A percentile compares a stretch with the other conserved stretches of the same genome.
Conservation (phyloP, 2,113 vertebrate genomes). For the Sylvicapra grimmia region DNA sequence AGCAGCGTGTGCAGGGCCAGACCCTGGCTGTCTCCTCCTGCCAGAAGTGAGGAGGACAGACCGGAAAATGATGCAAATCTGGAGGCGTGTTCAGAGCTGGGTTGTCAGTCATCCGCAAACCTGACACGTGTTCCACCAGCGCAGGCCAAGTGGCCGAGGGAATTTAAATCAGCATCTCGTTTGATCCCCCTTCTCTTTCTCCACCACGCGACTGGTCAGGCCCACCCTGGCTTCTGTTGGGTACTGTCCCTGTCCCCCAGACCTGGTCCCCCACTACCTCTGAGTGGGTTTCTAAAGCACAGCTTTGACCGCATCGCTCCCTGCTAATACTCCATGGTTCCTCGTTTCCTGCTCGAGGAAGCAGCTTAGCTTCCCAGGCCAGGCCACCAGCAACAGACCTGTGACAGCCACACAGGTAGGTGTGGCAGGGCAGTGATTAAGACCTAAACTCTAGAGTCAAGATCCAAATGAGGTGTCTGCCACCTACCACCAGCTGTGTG, state of each 20-base stretch:
- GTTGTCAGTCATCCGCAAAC: not conserved
- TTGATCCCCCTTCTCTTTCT: not conserved
- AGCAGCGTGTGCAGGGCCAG: not conserved
- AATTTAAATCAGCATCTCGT: not conserved
- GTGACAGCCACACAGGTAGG: not conserved
- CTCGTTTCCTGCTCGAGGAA: not conserved
- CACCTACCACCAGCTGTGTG: not conserved
- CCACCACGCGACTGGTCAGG: not conserved
- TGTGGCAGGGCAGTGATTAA: not conserved
- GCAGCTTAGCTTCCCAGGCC: not conserved
- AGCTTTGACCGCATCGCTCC: rapidly evolving
- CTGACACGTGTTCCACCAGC: rapidly evolving
- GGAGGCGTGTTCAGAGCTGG: not conserved
- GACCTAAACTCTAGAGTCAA: not conserved
- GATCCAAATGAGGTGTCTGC: not conserved
- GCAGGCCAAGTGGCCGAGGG: not conserved
- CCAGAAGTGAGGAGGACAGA: not conserved
- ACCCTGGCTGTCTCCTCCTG: not conserved
- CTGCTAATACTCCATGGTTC: rapidly evolving
- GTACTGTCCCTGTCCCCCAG: not conserved
- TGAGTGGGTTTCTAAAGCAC: not conserved
- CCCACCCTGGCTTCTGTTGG: not conserved
- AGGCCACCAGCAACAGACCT: not conserved
- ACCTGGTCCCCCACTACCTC: not conserved
- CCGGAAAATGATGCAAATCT: not conserved